Evolutionary conservation across 2,113 vertebrate species (phyloP), one percentile per base, ranked within the genome.

Genomic region (Grammomys surdaster): DNA sequence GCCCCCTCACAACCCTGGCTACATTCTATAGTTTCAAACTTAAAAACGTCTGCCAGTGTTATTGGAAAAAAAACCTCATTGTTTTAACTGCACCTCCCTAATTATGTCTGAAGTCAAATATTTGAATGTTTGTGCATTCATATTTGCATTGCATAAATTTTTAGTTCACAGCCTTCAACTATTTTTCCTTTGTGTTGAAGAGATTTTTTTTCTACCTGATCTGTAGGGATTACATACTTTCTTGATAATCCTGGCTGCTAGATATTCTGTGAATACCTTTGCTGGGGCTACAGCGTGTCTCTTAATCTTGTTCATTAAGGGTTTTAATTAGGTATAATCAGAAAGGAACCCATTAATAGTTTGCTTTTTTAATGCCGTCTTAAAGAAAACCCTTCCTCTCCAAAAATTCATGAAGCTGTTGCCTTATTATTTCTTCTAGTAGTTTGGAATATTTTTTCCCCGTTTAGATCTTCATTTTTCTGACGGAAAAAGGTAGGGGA

Each of bases 301-400:
- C 95, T 94, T 89, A 56, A 89, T 93, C 90, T 94, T 88, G 36
- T 78, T 96, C 84, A 36, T 89, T 88, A 88, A 88, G 82, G 56
- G 1, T 76, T 96, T 93, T 92, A 95, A 81, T 97, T 95, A 86
- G 58, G 40, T 90, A 31, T 92, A 77, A 94, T 95, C 72, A 90
- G 67, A 92, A 77, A 31, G 7, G 40, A 26, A 46, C 78, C 88
- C 86, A 89, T 65, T 89, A 78, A 87, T 78, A 89, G 63, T 92
- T 95, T 58, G 48, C 77, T 51, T 80, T 69, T 70, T 72, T 11
- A 31, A 51, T 58, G 8, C 82, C 78, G 26, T 46, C 33, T 91
- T 91, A 54, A 94, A 72, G 85, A 78, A 92, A 89, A 36, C 3
- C 3, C 90, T 90, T 72, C 46, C 26, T 93, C 60, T 93, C 43